Evolutionary conservation across 2,888 invertebrate genomes (phyloP).

Genomic region (Sympetrum striolatum): DNA sequence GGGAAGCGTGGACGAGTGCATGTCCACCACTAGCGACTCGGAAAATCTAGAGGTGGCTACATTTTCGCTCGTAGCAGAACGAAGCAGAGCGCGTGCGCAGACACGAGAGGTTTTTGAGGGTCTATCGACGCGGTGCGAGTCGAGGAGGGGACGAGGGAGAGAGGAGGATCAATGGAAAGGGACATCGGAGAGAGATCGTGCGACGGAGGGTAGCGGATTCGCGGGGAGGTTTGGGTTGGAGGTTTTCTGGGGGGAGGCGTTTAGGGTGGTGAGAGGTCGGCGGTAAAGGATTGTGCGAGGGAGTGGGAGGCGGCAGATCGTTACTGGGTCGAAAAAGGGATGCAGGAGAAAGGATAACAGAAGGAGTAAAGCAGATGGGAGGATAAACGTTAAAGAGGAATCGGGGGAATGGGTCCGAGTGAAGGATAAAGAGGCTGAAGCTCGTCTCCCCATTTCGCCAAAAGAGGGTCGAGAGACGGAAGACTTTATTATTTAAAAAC

Average conservation of each 20-base stretch:
- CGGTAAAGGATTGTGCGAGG: background rate
- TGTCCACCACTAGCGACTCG: background rate
- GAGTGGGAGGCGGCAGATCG: background rate
- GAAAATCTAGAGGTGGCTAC: background rate
- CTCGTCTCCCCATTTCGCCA: too few species aligned
- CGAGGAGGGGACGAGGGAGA: conserved; percentile 44
- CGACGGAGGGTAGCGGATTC: background rate
- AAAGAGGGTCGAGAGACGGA: background rate
- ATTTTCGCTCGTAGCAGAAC: background rate
- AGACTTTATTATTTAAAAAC: background rate
- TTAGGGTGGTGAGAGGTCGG: background rate
- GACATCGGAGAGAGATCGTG: background rate
- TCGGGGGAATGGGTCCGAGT: background rate
- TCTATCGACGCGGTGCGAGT: background rate
- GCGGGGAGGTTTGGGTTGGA: background rate
- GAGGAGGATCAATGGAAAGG: conserved; percentile 3
- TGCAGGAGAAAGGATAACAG: background rate
- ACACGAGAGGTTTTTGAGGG: background rate
- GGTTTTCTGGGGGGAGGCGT: background rate
- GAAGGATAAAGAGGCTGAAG: background rate
- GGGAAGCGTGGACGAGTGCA: background rate
- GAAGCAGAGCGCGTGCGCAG: background rate
- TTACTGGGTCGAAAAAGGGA: background rate
- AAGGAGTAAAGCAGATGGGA: background rate
- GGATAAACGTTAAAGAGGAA: background rate